Base-by-base conservation (phyloP, 2,888 invertebrate species). In the Mystacides longicornis region DNA sequence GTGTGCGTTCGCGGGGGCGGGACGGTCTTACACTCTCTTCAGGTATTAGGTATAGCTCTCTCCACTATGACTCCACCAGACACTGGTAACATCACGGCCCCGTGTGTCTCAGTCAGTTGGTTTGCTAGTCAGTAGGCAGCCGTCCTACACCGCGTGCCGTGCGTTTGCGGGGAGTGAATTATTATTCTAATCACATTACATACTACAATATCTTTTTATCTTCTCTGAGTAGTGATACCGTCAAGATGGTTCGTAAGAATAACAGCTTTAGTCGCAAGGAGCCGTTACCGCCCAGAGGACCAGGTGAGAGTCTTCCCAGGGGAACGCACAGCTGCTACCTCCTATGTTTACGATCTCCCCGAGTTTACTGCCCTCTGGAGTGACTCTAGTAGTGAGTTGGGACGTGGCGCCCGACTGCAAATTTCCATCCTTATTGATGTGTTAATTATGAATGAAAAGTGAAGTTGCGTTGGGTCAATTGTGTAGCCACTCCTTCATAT, bases 201-300 rank as follows among this genome's bases (percentile, higher is more conserved):
- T 37, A 37, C 16, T 37, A 14, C 3, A 7, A 7, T 37, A 37
- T 37, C 27, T 37, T 7, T n/a, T 37, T 37, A 37, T 7, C 16
- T 37, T n/a, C 14, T 37, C 16, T n/a, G 3, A 37, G n/a, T 7
- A 37, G 16, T 14, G 16, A 3, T n/a, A 37, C 16, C 37, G 7
- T 37, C 4, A 27, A 31, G 23, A 50, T 51, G 53, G 56, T 50
- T 47, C 56, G 53, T 16, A 49, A 49, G 20, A 48, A 45, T 37
- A 27, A 49, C 52, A 31, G 43, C 21, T 23, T 18, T 22, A 16
- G 37, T 21, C 46, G 42, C 5, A 33, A 31, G 23, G 49, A 37
- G 20, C 7, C 49, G 22, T 48, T 48, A 7, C 48, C 48, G 23
- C 48, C 48, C 11, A 23, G 48, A n/a, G 48, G 48, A n/a, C 48